Base-by-base conservation (phyloP, 2,888 invertebrate species). In the Peribatodes rhomboidaria region DNA sequence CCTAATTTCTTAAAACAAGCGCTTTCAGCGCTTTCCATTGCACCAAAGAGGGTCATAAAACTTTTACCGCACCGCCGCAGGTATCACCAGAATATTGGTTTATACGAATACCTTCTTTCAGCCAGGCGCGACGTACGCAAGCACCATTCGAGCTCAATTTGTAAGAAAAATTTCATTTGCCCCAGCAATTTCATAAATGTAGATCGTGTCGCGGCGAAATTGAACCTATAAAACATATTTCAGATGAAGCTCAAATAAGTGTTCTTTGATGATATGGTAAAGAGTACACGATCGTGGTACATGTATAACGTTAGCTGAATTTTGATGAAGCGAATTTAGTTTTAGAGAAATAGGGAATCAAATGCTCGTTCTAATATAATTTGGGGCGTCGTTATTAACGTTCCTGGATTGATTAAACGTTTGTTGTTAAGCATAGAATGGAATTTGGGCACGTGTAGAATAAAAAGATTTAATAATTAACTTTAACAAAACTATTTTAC, bases 1-100 rank as follows among this genome's bases (percentile, higher is more conserved):
- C 2, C 35, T 46, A 46, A 22, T 46, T 46, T 47, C 2, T 13
- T 33, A 31, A 52, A 16, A 20, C 18, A 31, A 16, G 46, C 42
- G 10, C 42, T 18, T 1, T 33, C 60, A 61, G 14, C 57, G 61
- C 37, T 41, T 14, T 20, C 35, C 56, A 56, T 35, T 33, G 58
- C 53, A 55, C 52, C 58, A 18, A 55, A 44, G 53, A 49, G 61
- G 53, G 61, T 47, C 57, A 55, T 71, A 74, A 73, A 71, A 69
- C 46, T 69, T 70, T 70, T 68, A 67, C 69, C 59, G 60, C 61
- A 10, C 50, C 60, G 16, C 50, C 60, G 20, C 65, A 63, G 63
- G 68, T 65, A 69, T 66, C 64, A 54, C 58, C 42, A 44, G 58
- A 65, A 70, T 67, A 74, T 71, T 72, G 69, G 66, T 70, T 69